These are phyloP conservation scores for Cynodonichthys magdalenae DNA, from an alignment of 2,797 vertebrate genomes.

Conservation along the genomic window DNA sequence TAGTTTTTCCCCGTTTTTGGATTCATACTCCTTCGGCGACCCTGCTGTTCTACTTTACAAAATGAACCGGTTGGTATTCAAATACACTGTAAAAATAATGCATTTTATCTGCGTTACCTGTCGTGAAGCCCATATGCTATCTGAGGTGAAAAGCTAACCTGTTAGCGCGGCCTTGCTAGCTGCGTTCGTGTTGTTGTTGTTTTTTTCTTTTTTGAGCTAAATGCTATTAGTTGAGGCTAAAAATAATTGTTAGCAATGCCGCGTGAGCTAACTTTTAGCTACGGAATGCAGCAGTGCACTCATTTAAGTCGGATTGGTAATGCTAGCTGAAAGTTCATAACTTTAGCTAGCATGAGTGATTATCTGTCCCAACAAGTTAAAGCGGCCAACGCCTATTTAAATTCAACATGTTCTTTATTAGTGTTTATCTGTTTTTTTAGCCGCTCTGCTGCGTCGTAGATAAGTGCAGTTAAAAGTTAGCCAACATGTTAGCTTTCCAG, in stretches of 20 bases:
- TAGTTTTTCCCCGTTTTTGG: conserved; percentile 36
- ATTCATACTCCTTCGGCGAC: conserved; percentile 16
- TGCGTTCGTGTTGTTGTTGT: conserved; percentile 31
- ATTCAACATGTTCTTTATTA: conserved; percentile 13
- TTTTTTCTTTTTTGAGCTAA: conserved; percentile 31
- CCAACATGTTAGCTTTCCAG: background rate
- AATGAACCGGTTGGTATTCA: conserved; percentile 72
- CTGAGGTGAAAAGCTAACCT: conserved; percentile 36
- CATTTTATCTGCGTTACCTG: background rate
- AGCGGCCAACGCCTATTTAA: conserved; percentile 59
- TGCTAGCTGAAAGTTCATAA: background rate
- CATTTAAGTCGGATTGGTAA: background rate
- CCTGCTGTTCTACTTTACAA: conserved; percentile 19
- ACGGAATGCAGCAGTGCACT: background rate
- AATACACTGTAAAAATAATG: background rate
- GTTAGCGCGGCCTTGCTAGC: conserved; percentile 58
- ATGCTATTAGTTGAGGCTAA: conserved; percentile 34
- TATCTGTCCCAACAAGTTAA: conserved; percentile 8
- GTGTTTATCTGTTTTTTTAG: background rate
- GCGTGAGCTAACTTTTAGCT: background rate
- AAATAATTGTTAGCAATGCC: background rate
- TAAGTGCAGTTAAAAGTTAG: background rate
- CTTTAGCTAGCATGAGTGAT: background rate
- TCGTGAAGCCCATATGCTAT: conserved; percentile 47
- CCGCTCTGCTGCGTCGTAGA: background rate